Conservation (phyloP, 2,888 invertebrate genomes). For the Mythimna albipuncta region DNA sequence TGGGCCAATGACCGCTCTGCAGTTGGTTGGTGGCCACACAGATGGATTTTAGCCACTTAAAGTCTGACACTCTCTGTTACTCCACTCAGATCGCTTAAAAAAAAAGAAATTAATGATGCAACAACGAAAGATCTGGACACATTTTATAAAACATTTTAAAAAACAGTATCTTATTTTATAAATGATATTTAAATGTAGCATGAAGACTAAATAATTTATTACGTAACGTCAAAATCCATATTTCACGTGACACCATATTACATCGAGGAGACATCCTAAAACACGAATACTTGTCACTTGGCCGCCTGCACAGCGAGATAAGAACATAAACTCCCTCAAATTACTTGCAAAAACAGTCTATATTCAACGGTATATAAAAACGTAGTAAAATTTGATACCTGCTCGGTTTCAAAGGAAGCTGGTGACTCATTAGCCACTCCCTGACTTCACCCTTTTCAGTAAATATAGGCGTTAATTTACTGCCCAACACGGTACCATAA, state of each 20-base stretch:
- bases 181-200: background rate
- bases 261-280: background rate
- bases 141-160: background rate
- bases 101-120: background rate
- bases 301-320: conserved; percentile 16
- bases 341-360: conserved; percentile 1
- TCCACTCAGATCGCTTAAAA: too few species aligned
- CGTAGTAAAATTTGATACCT: conserved; percentile 28
- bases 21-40: too few species aligned
- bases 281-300: background rate
- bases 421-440: conserved; percentile 57
- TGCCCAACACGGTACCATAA: conserved; percentile 22
- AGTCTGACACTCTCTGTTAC: too few species aligned
- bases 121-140: background rate
- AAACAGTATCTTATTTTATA: background rate
- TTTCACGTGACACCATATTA: background rate
- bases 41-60: too few species aligned
- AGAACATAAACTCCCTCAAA: conserved; percentile 1
- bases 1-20: background rate
- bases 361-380: conserved; percentile 28
- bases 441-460: conserved; percentile 34
- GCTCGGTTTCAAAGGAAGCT: conserved; percentile 10
- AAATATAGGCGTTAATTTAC: conserved; percentile 45
- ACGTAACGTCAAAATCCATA: too few species aligned
- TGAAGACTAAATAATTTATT: background rate